phyloP scores from a whole-genome alignment of 1,140 invertebrate genomes.

The Archegozetes longisetosus region DNA sequence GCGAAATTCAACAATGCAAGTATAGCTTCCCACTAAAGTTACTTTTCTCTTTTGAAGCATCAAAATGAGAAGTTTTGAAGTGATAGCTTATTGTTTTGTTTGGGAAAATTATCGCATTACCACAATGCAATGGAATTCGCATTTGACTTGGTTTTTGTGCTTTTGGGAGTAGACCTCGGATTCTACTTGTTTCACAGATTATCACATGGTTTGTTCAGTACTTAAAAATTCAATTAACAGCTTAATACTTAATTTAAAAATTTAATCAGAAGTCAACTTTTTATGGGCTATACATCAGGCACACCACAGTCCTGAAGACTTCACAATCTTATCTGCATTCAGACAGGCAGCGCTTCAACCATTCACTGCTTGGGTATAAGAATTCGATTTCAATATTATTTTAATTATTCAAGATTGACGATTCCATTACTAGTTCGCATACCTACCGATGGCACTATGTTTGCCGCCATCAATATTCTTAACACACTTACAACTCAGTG shows the following conservation, averaged over 20 bases:
- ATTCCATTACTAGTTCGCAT: conserved; percentile 55
- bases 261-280: conserved; percentile 45
- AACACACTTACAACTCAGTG: conserved; percentile 66
- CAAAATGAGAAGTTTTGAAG: conserved; percentile 49
- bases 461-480: conserved; percentile 65
- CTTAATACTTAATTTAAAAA: background rate
- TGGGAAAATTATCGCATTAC: conserved; percentile 51
- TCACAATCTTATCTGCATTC: conserved; percentile 57
- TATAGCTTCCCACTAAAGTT: too few species aligned
- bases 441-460: conserved; percentile 60
- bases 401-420: conserved; percentile 24
- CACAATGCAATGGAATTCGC: conserved; percentile 54
- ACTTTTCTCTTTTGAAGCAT: too few species aligned
- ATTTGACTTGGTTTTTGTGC: conserved; percentile 56
- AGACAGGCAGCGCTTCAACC: conserved; percentile 58
- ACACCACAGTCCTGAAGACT: conserved; percentile 88
- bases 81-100: conserved; percentile 52
- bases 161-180: conserved; percentile 64
- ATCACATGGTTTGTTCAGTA: conserved; percentile 49
- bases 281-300: conserved; percentile 88
- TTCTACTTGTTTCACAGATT: conserved; percentile 83
- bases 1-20: too few species aligned
- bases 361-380: conserved; percentile 24
- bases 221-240: conserved; percentile 15
- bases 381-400: conserved; percentile 4